Evolutionary conservation across 2,888 invertebrate genomes (phyloP).

Genomic region (Callyntrura guangdongensis): DNA sequence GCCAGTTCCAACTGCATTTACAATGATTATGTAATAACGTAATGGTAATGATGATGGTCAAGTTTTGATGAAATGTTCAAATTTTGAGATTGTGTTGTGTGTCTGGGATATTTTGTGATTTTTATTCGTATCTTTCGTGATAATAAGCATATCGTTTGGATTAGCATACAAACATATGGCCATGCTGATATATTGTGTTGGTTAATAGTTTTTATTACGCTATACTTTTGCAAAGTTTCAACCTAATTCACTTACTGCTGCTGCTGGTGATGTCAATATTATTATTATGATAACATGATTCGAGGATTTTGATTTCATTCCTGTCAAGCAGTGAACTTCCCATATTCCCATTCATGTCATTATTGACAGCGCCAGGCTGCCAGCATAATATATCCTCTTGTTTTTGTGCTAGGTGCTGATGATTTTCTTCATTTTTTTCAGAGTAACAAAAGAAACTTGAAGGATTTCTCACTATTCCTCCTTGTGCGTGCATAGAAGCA

Average conservation of each 20-base stretch:
- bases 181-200: background rate
- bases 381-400: background rate
- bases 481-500: no score
- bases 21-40: no score
- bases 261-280: background rate
- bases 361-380: background rate
- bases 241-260: conserved; percentile 58
- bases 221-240: conserved; percentile 52
- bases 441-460: no score
- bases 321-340: conserved; percentile 30
- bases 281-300: conserved; percentile 3
- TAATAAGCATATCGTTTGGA: no score
- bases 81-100: background rate
- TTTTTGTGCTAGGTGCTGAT: no score
- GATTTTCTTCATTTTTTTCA: no score
- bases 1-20: no score
- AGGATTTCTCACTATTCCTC: no score
- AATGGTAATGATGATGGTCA: no score
- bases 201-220: background rate
- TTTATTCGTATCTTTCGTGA: no score
- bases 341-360: conserved; percentile 25
- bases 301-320: conserved; percentile 52
- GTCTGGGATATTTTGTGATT: background rate
- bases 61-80: no score
- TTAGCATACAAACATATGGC: no score